Evolutionary conservation across 64 coral and sea anemone species (phyloP), one percentile per base, ranked within the genome.

Genomic region (Actinia equina): DNA sequence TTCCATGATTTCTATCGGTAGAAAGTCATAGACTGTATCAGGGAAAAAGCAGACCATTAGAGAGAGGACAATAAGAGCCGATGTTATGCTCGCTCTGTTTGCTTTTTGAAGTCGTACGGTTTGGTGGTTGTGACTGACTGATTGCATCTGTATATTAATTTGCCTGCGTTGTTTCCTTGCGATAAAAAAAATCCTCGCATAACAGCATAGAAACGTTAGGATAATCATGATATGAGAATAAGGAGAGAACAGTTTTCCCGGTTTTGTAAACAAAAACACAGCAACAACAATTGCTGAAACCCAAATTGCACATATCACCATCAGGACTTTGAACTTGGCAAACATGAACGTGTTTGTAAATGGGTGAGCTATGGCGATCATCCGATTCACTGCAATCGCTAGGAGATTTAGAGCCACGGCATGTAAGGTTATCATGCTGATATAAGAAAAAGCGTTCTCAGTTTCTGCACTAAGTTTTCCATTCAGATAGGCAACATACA

Each of bases 141-240:
- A 84, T 27, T 90, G 82, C 83, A 77, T 78, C 52, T 90, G 89
- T 17, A 79, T 81, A n/a, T 77, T 44, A 49, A 90, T 90, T 58
- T 90, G 82, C 44, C 83, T 46, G 12, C 51, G 45, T 51, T 90
- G 89, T 44, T 90, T 90, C 11, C 83, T 7, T 16, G 55, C 55
- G 55, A 90, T 84, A 43, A 82, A 90, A 26, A 90, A 90, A 55
- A 90, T 90, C 42, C 79, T 81, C 1, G 71, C 82, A 17, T 85
- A 90, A 20, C 77, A 57, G 27, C 58, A 17, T 6, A 90, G 30
- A 18, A 90, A 90, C 12, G 79, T 22, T 17, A 69, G 19, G 43
- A 90, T 81, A 30, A 90, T 77, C 61, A 85, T n/a, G 41, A 79
- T 44, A 54, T 90, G 89, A 22, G 61, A 52, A 51, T 90, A 77